Percentiles rank a stretch among this genome's conserved stretches.
Evolutionary conservation across 2,113 vertebrate species (phyloP).

Genomic region (Rhinoptilus africanus): DNA sequence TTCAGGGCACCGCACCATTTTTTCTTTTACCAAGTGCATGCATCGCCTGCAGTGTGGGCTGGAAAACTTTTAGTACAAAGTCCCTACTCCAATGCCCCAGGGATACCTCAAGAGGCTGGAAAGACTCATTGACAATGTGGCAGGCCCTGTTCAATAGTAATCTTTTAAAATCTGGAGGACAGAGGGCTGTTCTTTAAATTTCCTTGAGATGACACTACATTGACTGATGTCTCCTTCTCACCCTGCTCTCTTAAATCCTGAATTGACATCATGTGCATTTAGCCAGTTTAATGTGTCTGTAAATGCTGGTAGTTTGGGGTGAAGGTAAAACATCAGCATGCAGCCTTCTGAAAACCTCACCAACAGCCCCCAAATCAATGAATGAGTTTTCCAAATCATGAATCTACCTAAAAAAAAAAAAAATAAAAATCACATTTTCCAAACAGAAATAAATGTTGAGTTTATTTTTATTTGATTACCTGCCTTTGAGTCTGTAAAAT

Average conservation of each 20-base stretch:
- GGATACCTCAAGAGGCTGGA: not conserved
- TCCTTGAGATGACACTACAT: not conserved
- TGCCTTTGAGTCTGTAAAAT: not conserved
- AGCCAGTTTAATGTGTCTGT: not conserved
- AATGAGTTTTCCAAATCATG: not conserved
- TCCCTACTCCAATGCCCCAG: not conserved
- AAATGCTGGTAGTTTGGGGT: not conserved
- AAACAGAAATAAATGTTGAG: not conserved
- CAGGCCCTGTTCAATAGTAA: not conserved
- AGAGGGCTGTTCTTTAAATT: not conserved
- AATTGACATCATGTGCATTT: not conserved
- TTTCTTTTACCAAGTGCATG: not conserved
- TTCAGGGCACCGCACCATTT: not conserved
- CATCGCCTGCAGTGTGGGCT: not conserved
- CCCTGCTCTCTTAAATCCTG: not conserved
- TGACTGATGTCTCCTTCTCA: not conserved
- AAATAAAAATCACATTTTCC: fast-evolving
- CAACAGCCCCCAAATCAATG: not conserved
- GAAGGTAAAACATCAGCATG: not conserved
- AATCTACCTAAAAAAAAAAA: not conserved
- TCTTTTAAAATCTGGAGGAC: not conserved
- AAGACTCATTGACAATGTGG: not conserved
- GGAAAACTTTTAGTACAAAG: not conserved
- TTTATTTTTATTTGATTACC: not conserved
- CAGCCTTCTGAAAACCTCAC: not conserved